Percentiles rank a stretch among this genome's conserved stretches.
These are phyloP conservation scores for Lagopus muta DNA, from an alignment of 2,113 vertebrate genomes.

Conservation along the genomic window DNA sequence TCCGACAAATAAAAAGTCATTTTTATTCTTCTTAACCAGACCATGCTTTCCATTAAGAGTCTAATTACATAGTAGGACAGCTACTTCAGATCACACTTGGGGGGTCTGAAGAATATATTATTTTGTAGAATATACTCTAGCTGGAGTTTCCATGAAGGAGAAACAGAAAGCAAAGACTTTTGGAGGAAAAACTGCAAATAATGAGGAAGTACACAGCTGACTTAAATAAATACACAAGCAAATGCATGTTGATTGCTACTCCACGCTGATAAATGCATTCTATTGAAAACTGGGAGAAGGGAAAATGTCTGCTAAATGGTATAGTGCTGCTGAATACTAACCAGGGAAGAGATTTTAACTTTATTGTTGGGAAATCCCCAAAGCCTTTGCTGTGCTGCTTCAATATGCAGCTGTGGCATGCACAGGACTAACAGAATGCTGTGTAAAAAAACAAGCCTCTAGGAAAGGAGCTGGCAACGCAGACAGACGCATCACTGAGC, in stretches of 20 bases:
- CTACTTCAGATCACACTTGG: neutral
- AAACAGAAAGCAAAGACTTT: neutral
- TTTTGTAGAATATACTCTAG: neutral
- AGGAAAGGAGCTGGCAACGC: neutral
- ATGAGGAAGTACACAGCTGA: constrained; percentile 43
- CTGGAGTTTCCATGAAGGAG: neutral
- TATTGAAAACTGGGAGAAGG: constrained; percentile 45
- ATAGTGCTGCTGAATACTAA: constrained; percentile 39
- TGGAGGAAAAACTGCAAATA: constrained; percentile 25
- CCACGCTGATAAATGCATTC: constrained; percentile 55
- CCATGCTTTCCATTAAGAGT: neutral
- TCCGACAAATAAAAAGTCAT: neutral
- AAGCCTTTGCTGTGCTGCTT: constrained; percentile 38
- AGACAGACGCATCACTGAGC: neutral
- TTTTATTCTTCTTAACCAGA: neutral
- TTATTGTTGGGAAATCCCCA: constrained; percentile 65
- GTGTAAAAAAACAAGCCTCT: neutral
- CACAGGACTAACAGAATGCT: constrained; percentile 31
- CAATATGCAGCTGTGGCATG: constrained; percentile 28
- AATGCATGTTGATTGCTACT: constrained; percentile 66
- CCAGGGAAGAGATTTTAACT: constrained; percentile 62
- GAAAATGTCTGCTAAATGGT: constrained; percentile 59
- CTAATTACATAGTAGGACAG: neutral
- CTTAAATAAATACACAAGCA: constrained; percentile 52
- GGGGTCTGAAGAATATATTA: neutral